Base-by-base conservation (phyloP, 2,797 vertebrate genomes). In the Pseudomugil gertrudae region DNA sequence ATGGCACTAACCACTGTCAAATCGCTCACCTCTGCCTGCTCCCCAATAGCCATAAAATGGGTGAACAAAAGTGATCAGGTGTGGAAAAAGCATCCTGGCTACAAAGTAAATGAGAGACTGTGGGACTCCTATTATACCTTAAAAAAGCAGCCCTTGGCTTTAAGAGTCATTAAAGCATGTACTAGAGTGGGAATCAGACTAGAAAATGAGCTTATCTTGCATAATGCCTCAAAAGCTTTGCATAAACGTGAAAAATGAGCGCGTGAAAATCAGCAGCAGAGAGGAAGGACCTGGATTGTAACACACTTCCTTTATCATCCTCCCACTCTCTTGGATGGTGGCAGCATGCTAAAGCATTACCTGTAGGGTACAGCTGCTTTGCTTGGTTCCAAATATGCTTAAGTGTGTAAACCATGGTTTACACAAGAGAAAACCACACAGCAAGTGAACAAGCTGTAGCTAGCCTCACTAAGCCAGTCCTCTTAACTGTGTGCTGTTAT, bases 121-220 rank as follows among this genome's bases (percentile, higher is more conserved):
- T 66, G 66, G 83, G 83, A 79, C 81, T 87, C 79, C 86, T 69
- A 88, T 90, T 91, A 87, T 89, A 86, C 78, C 78, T n/a, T 81
- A 84, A 89, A 92, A 90, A 92, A 89, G 89, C 84, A 91, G 81
- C 88, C 87, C 71, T 87, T 80, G 88, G 88, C 90, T 91, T 87
- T 82, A 91, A 91, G 89, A 92, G 88, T 92, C 91, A 93, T 93
- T 93, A 93, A 90, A 91, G 88, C 88, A 83, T 90, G 90, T 90
- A 83, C 88, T 87, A 76, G 88, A 93, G 90, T 86, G 77, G 86
- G 87, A 93, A 93, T 92, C 92, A 91, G 88, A 92, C 91, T 91
- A 92, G 90, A 92, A 94, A 95, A 95, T 92, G 87, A 92, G 93
- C 92, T 94, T 93, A 94, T 93, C 90, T 76, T 91, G 89, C 87